Base-by-base conservation (phyloP, 53 echinoderm and acorn worm genomes). In the Pentamera pediparva region DNA sequence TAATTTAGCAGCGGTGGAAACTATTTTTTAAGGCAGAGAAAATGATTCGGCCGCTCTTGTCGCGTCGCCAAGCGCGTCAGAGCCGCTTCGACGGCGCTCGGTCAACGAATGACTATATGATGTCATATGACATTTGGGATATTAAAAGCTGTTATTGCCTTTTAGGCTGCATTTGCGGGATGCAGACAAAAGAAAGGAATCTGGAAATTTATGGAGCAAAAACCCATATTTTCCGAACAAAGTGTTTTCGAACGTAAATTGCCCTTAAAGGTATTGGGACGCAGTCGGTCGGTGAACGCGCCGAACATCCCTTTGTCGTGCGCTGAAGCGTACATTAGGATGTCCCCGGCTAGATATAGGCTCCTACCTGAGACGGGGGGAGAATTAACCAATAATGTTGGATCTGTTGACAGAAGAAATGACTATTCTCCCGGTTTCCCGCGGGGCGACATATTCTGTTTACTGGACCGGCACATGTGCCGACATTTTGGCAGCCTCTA, bases 1-100 rank as follows among this genome's bases (percentile, higher is more conserved):
- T 67, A 67, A 67, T 67, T 67, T 67, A 67, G 67, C 67, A 67
- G 67, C 67, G 67, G 67, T 67, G 67, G 45, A 67, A 67, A 67
- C 67, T 67, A 67, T 43, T 67, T 67, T 67, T 41, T 67, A 67
- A 67, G 67, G 67, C 67, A 41, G 67, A 47, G 67, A 67, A 19
- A 67, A 67, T 40, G 40, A 67, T 39, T 67, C 41, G 30, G 67
- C 38, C 67, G 67, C 47, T 67, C 43, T 8, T 31, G 67, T 67
- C 67, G 30, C 40, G 39, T 45, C 31, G 67, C 45, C 45, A 43
- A 67, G 45, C 45, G 45, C 67, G 67, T 43, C 43, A 22, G 29
- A 25, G 41, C 41, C 25, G 26, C 45, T 45, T 43, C 45, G 67
- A 67, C 67, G 41, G 30, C 39, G 27, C 67, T 67, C 67, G 67